Conservation (phyloP, 2,113 vertebrate genomes). For the Chunga burmeisteri region DNA sequence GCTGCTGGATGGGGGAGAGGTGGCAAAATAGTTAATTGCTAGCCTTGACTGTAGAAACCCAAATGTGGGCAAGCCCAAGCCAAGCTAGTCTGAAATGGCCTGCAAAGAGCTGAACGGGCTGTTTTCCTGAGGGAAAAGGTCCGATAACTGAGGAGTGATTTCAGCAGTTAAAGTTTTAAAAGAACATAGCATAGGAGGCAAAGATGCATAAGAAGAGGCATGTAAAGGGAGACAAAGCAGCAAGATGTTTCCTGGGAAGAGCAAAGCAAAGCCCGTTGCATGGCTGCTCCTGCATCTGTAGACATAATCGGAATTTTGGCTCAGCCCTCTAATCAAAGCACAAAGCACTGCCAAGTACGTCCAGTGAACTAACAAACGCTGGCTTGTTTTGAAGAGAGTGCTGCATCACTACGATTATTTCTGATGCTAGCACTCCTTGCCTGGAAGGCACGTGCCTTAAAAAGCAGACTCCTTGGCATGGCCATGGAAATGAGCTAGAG, state of each 20-base stretch:
- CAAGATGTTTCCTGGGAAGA: neutral
- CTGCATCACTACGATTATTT: neutral
- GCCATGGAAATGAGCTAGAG: neutral
- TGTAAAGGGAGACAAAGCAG: neutral
- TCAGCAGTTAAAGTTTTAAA: neutral
- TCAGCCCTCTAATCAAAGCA: neutral
- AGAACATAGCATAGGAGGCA: neutral
- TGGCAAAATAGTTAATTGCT: neutral
- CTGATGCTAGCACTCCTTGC: neutral
- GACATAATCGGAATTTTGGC: neutral
- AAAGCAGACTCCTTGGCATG: neutral
- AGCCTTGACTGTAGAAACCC: neutral
- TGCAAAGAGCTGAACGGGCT: neutral
- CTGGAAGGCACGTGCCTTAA: neutral
- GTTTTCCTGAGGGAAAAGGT: neutral
- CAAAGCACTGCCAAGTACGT: neutral
- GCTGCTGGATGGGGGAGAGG: neutral
- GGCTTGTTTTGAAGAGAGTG: neutral
- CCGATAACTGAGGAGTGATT: neutral
- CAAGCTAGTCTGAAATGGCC: neutral
- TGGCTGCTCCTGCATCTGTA: neutral
- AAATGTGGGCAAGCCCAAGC: neutral
- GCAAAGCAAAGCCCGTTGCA: neutral
- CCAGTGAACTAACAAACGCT: neutral
- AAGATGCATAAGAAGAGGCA: neutral